phyloP scores from a whole-genome alignment of 2,113 vertebrate genomes.

The Phoxinus phoxinus region DNA sequence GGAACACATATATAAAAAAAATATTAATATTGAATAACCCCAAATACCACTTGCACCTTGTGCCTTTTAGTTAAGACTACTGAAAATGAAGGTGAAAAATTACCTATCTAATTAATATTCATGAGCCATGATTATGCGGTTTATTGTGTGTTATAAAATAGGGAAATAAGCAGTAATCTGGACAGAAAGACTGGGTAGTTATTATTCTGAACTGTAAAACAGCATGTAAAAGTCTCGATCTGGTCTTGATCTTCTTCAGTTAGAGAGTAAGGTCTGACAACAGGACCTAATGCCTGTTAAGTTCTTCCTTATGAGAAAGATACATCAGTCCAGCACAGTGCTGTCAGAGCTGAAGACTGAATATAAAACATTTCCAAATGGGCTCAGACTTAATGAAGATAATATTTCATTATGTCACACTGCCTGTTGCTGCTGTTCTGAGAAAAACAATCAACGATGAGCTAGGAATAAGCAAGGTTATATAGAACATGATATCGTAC shows the following conservation, averaged over 20 bases:
- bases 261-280: not conserved
- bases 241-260: not conserved
- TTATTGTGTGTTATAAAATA: not conserved
- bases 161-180: not conserved
- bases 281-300: slow-evolving; percentile 23
- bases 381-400: slow-evolving; percentile 25
- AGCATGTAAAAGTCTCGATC: not conserved
- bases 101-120: not conserved
- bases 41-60: not conserved
- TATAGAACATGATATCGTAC: not conserved
- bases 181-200: not conserved
- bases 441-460: not conserved
- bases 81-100: slow-evolving; percentile 4
- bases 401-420: slow-evolving; percentile 34
- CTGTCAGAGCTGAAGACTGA: slow-evolving; percentile 30
- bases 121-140: not conserved
- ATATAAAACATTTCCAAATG: slow-evolving; percentile 40
- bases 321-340: slow-evolving; percentile 41
- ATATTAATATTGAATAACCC: not conserved
- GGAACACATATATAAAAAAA: not conserved
- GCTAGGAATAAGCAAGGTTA: not conserved
- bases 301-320: slow-evolving; percentile 36
- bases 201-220: not conserved
- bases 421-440: slow-evolving; percentile 39
- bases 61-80: not conserved